Evolutionary conservation across 2,888 invertebrate species (phyloP), one percentile per base, ranked within the genome.

Genomic region (Cephus pulcher): DNA sequence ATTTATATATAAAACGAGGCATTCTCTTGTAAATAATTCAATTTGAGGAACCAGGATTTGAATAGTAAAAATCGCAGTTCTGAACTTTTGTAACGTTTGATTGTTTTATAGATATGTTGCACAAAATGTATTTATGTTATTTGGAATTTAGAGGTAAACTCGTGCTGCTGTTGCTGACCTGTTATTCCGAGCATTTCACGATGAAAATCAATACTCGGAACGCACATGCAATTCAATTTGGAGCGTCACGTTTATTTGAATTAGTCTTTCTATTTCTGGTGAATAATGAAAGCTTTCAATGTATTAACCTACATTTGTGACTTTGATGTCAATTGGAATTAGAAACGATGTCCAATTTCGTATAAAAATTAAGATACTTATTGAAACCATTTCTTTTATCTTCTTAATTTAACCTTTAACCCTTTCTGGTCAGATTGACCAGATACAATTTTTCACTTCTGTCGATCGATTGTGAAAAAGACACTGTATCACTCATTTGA

Each of bases 241-340:
- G 56, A 56, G 23, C 56, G 0, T 56, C 56, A 9, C 56, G 35
- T 71, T 81, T 81, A 78, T 80, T 83, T 74, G 23, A 23, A 56
- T 56, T 9, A 56, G 15, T 56, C 56, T 56, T 56, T 56, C 23
- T 56, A 56, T 56, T 56, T 56, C 56, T 56, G 56, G 56, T 56
- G 56, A 56, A 56, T 23, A 56, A 23, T 56, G 56, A 56, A 56
- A 56, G 56, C 56, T 15, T 56, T 56, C 9, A 9, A 9, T 56
- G 56, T 23, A 23, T 23, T 56, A 56, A 56, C 23, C 23, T 23
- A 56, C 23, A 23, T 56, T 56, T 9, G 23, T 23, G 56, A 15
- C 23, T 23, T 56, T 56, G 1, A 23, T 56, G 23, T 23, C 1
- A 56, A 23, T 56, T 23, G 56, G 2, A 23, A 56, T 56, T 56